These are phyloP conservation scores for Ellobium chinense DNA, from an alignment of 2,888 invertebrate genomes.

Conservation along the genomic window DNA sequence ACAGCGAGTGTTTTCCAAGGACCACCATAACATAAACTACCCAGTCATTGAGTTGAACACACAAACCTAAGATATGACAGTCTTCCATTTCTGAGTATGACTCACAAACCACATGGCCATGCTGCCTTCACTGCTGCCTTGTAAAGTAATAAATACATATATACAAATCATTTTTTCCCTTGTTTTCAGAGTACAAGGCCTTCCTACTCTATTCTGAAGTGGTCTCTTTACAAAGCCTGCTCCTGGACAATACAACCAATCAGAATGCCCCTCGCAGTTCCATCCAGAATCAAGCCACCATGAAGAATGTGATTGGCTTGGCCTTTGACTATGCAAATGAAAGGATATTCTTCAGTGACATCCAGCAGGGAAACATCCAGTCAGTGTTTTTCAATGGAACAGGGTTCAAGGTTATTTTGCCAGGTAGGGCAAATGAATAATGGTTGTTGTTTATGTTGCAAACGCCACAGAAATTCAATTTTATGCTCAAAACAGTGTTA, in stretches of 20 bases:
- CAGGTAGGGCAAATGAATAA: no score
- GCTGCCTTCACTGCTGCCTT: no score
- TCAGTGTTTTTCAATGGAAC: conserved; percentile 90
- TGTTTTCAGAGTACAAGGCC: conserved; percentile 85
- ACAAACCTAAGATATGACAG: no score
- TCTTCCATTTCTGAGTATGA: no score
- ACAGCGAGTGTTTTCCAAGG: no score
- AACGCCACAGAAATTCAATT: no score
- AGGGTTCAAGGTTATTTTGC: conserved; percentile 85
- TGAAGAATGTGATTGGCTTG: conserved; percentile 92
- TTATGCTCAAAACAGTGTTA: no score
- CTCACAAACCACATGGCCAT: no score
- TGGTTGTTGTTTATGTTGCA: no score
- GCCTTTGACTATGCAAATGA: conserved; percentile 86
- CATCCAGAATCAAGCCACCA: conserved; percentile 86
- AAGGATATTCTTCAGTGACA: conserved; percentile 92
- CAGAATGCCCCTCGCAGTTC: conserved; percentile 85
- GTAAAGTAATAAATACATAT: no score
- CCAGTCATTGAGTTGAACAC: no score
- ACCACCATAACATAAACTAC: no score
- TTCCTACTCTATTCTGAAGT: conserved; percentile 92
- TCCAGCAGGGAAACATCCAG: conserved; percentile 91
- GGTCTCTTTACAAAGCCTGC: conserved; percentile 89
- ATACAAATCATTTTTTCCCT: background rate
- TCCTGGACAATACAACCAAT: conserved; percentile 85